Evolutionary conservation across 2,797 vertebrate genomes (phyloP).

Genomic region (Microctenopoma stevenorrisi): DNA sequence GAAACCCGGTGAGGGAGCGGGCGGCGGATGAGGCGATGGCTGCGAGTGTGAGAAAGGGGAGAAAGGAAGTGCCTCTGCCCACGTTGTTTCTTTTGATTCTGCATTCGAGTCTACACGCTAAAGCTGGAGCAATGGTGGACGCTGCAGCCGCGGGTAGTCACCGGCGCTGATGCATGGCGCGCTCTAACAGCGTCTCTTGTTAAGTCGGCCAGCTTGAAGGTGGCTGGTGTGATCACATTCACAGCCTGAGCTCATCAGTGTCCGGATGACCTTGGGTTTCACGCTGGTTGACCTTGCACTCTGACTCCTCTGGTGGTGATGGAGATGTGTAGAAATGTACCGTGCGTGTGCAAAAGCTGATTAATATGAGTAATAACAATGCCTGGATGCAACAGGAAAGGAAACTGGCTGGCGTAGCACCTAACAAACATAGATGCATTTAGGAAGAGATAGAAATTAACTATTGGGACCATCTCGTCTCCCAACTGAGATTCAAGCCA

Average conservation of each 20-base stretch:
- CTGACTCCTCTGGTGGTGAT: slow-evolving; percentile 35
- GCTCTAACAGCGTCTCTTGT: not conserved
- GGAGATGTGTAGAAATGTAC: slow-evolving; percentile 25
- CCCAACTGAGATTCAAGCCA: no score
- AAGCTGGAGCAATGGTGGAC: not conserved
- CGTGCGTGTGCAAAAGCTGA: slow-evolving; percentile 10
- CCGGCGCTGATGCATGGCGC: not conserved
- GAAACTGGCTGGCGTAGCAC: not conserved
- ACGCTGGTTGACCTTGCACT: slow-evolving; percentile 43
- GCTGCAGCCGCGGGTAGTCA: slow-evolving; percentile 13
- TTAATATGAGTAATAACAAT: not conserved
- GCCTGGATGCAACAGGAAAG: not conserved
- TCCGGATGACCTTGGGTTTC: slow-evolving; percentile 50
- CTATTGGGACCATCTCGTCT: no score
- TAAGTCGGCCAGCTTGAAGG: slow-evolving; percentile 41
- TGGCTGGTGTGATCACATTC: slow-evolving; percentile 36
- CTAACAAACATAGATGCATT: not conserved
- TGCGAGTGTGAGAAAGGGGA: slow-evolving; percentile 39
- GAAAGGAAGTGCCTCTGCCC: slow-evolving; percentile 31
- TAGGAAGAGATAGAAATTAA: not conserved
- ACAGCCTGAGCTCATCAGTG: slow-evolving; percentile 44
- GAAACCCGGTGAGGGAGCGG: slow-evolving; percentile 34
- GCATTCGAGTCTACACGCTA: slow-evolving; percentile 8
- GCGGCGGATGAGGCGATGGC: slow-evolving; percentile 42
- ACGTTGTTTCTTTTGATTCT: not conserved